Conservation (phyloP, 1,140 invertebrate species). For the Ridgeia piscesae region DNA sequence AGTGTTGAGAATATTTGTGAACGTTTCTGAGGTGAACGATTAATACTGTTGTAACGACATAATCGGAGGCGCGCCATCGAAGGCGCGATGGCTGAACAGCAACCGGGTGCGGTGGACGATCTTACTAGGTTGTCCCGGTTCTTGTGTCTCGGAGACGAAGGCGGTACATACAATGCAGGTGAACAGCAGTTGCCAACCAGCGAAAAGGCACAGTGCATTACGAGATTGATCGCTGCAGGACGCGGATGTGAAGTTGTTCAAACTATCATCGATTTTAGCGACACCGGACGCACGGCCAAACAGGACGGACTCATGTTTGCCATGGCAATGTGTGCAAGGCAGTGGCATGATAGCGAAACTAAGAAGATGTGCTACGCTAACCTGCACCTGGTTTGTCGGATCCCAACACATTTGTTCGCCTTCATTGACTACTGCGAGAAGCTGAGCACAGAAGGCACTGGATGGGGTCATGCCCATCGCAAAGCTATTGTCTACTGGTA, state of each 20-base stretch:
- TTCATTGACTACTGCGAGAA: slow-evolving; percentile 64
- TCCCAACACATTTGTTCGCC: slow-evolving; percentile 63
- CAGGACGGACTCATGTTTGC: slow-evolving; percentile 64
- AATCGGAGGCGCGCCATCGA: no score
- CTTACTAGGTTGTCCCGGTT: slow-evolving; percentile 51
- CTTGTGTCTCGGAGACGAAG: slow-evolving; percentile 47
- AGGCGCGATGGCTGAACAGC: no score
- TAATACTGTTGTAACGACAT: no score
- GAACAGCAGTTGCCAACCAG: not conserved
- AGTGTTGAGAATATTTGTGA: no score
- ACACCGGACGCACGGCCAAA: slow-evolving; percentile 33
- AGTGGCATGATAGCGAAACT: not conserved
- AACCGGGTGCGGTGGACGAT: slow-evolving; percentile 38
- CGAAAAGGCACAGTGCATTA: no score
- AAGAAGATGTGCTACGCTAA: not conserved
- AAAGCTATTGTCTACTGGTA: slow-evolving; percentile 66
- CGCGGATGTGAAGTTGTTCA: slow-evolving; percentile 28
- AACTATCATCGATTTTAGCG: slow-evolving; percentile 28
- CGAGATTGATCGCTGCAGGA: no score
- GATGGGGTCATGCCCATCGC: slow-evolving; percentile 66
- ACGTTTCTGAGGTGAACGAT: no score
- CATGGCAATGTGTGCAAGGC: slow-evolving; percentile 61
- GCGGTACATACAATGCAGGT: slow-evolving; percentile 33
- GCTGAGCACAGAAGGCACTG: slow-evolving; percentile 46
- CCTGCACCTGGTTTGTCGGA: not conserved